Conservation (phyloP, 1,140 invertebrate species). For the Hermetia illucens region DNA sequence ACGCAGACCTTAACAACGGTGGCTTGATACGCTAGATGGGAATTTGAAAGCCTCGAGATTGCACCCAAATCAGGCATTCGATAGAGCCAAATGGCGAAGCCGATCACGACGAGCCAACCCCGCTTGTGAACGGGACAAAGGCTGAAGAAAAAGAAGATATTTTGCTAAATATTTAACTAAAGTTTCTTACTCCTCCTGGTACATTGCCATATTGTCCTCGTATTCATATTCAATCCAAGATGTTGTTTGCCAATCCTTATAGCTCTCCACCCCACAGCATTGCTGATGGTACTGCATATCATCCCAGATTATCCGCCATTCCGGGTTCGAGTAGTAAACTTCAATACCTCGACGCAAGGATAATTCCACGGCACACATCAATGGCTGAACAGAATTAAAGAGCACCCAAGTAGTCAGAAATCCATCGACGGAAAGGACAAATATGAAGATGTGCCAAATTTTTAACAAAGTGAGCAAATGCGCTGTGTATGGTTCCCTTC, state of each 20-base stretch:
- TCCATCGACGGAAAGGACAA: neutral
- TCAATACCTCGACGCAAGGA: slow-evolving; percentile 20
- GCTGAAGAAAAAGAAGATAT: no score
- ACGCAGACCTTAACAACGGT: no score
- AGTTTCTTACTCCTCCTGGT: no score
- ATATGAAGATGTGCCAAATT: slow-evolving; percentile 3
- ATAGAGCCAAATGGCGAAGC: no score
- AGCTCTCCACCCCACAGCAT: slow-evolving; percentile 22
- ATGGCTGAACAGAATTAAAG: slow-evolving; percentile 10
- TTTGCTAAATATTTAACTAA: no score
- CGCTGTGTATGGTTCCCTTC: neutral
- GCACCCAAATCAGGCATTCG: no score
- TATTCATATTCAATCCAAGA: slow-evolving; percentile 18
- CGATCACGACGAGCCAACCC: no score
- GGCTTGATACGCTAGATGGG: no score
- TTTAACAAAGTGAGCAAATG: neutral
- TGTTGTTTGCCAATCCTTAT: slow-evolving; percentile 24
- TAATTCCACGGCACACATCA: slow-evolving; percentile 13
- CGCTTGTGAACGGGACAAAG: no score
- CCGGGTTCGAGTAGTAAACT: slow-evolving; percentile 20
- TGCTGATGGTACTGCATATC: slow-evolving; percentile 17
- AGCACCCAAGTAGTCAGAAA: slow-evolving; percentile 3
- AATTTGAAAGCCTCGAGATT: no score
- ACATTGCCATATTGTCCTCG: no score
- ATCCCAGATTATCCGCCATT: slow-evolving; percentile 27